These are phyloP conservation scores for Rhagophthalmus giganteus DNA, from an alignment of 2,888 invertebrate species.

Conservation along the genomic window DNA sequence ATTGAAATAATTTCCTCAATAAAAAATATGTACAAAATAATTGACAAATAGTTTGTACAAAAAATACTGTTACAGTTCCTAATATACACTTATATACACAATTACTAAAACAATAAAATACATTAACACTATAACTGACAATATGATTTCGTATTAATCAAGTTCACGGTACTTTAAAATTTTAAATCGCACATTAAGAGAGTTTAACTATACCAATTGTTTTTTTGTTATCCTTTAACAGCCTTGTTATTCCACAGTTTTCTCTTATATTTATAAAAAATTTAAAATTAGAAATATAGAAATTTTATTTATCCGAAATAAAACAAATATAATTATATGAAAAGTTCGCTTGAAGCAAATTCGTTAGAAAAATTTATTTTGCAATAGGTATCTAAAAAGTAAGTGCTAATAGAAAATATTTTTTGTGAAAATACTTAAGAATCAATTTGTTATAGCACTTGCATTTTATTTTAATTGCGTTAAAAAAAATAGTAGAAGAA, in stretches of 20 bases:
- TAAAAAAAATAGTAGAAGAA: not conserved
- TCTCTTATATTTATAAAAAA: conserved; percentile 45
- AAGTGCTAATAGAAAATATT: conserved; percentile 20
- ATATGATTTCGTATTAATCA: conserved; percentile 12
- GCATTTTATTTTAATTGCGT: too few species aligned
- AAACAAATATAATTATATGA: too few species aligned
- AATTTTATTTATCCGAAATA: too few species aligned
- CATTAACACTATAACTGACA: conserved; percentile 8
- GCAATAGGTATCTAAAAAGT: too few species aligned
- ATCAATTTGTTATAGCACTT: not conserved
- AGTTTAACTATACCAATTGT: conserved; percentile 41
- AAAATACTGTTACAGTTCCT: conserved; percentile 44
- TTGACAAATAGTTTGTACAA: conserved; percentile 45
- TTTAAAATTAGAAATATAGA: not conserved
- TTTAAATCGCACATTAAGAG: conserved; percentile 37
- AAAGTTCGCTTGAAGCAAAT: too few species aligned
- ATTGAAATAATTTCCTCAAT: conserved; percentile 35
- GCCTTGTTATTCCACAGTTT: conserved; percentile 45
- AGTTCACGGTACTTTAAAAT: conserved; percentile 19
- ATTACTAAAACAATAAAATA: conserved; percentile 31
- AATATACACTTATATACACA: conserved; percentile 34
- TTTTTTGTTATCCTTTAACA: conserved; percentile 44
- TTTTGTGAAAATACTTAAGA: conserved; percentile 25
- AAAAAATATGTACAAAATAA: conserved; percentile 42
- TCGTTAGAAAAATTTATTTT: conserved; percentile 7